Percentiles rank a stretch among this genome's conserved stretches.
phyloP scores from a whole-genome alignment of 2,797 vertebrate species.

The Harpagifer antarcticus region DNA sequence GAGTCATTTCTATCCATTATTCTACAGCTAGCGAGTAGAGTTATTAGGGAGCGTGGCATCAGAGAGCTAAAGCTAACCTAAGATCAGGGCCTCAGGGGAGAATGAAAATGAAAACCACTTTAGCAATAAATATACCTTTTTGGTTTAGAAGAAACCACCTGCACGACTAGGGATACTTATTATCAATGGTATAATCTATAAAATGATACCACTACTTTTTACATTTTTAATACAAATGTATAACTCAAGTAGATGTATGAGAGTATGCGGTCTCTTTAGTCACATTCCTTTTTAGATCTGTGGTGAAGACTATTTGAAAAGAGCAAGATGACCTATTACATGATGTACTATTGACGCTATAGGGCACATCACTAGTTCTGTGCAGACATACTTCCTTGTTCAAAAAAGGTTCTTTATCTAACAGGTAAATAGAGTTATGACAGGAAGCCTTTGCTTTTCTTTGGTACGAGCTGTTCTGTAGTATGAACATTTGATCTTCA shows the following conservation, averaged over 20 bases:
- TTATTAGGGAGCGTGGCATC: not conserved
- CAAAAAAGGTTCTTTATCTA: not conserved
- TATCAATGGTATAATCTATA: not conserved
- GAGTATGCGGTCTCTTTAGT: not conserved
- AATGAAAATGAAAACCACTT: not conserved
- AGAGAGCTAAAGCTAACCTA: not conserved
- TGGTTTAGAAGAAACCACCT: not conserved
- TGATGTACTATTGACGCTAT: not conserved
- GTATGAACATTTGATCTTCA: not conserved
- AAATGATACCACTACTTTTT: not conserved
- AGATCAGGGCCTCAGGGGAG: not conserved
- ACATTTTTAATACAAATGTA: not conserved
- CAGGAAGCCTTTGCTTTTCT: slow-evolving; percentile 1
- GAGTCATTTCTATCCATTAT: slow-evolving; percentile 2
- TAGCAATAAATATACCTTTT: not conserved
- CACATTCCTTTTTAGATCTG: not conserved
- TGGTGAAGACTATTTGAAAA: not conserved
- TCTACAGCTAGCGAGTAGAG: not conserved
- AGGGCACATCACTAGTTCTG: too few relatives aligned
- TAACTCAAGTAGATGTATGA: not conserved
- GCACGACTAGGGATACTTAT: not conserved
- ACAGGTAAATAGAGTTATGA: not conserved
- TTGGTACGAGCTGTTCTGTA: not conserved
- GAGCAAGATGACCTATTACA: not conserved
- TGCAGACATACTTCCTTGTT: not conserved